A percentile compares a stretch with the other conserved stretches of the same genome.
Evolutionary conservation across 2,888 invertebrate species (phyloP).

Genomic region (Drosophila leonis): DNA sequence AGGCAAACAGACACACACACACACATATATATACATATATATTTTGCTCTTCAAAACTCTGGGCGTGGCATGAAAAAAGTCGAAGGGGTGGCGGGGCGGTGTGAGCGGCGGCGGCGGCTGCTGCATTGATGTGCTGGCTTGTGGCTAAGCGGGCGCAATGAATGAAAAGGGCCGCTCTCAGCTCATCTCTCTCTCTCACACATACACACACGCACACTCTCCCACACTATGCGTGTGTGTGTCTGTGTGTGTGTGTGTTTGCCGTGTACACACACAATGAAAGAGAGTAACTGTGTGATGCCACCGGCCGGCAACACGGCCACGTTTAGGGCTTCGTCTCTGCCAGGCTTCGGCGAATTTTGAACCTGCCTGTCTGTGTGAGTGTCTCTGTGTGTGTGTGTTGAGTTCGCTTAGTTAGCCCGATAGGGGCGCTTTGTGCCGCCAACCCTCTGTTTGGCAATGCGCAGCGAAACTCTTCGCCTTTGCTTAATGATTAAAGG

Average conservation of each 20-base stretch:
- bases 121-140: conserved; percentile 13
- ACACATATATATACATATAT: not conserved
- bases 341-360: conserved; percentile 49
- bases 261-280: conserved; percentile 1
- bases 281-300: conserved; percentile 32
- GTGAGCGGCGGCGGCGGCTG: not conserved
- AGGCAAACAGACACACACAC: not conserved
- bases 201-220: not conserved
- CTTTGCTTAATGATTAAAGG: conserved; percentile 63
- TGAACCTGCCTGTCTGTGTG: conserved; percentile 40
- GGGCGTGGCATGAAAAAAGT: conserved; percentile 33
- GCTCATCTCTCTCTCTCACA: not conserved
- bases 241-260: conserved; percentile 3
- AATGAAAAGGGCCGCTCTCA: conserved; percentile 21
- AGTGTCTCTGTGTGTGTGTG: conserved; percentile 17
- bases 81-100: too few relatives aligned
- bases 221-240: not conserved
- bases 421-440: conserved; percentile 47
- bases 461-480: not conserved
- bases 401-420: conserved; percentile 8
- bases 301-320: conserved; percentile 31
- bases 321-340: conserved; percentile 42
- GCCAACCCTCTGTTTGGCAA: conserved; percentile 33
- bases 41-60: conserved; percentile 22
- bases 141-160: conserved; percentile 33